Evolutionary conservation across 1,140 invertebrate species (phyloP).

Genomic region (Odontomachus brunneus): DNA sequence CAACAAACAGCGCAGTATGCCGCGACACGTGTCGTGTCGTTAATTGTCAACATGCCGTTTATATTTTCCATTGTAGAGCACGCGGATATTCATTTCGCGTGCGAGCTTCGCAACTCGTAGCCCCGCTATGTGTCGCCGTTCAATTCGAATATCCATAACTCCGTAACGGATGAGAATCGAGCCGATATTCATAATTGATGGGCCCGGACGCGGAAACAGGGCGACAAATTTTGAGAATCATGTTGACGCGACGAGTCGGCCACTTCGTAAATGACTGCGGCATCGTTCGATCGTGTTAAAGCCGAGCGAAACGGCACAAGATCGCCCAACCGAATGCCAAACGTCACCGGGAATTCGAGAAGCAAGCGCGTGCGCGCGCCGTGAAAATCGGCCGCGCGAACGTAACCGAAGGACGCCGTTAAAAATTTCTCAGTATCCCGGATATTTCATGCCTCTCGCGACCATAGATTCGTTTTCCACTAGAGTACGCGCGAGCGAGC

Average conservation of each 20-base stretch:
- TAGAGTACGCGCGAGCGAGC: constrained; percentile 22
- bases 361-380: neutral
- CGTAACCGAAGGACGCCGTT: constrained; percentile 1
- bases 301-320: neutral
- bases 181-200: constrained; percentile 44
- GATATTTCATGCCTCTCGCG: constrained; percentile 55
- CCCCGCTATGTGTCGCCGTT: neutral
- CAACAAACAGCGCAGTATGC: constrained; percentile 39
- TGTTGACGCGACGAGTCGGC: neutral
- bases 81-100: constrained; percentile 47
- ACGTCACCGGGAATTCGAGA: constrained; percentile 45
- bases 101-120: constrained; percentile 28
- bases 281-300: constrained; percentile 25
- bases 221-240: constrained; percentile 22
- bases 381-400: constrained; percentile 24
- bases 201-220: constrained; percentile 3
- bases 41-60: constrained; percentile 58
- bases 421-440: constrained; percentile 27
- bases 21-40: constrained; percentile 58
- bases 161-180: constrained; percentile 14
- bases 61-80: constrained; percentile 52
- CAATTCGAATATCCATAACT: constrained; percentile 21
- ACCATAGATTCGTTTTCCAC: constrained; percentile 50
- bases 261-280: neutral
- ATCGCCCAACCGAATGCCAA: constrained; percentile 21